A percentile compares a stretch with the other conserved stretches of the same genome.
Evolutionary conservation across 2,888 invertebrate genomes (phyloP).

Genomic region (Diadegma fenestrale): DNA sequence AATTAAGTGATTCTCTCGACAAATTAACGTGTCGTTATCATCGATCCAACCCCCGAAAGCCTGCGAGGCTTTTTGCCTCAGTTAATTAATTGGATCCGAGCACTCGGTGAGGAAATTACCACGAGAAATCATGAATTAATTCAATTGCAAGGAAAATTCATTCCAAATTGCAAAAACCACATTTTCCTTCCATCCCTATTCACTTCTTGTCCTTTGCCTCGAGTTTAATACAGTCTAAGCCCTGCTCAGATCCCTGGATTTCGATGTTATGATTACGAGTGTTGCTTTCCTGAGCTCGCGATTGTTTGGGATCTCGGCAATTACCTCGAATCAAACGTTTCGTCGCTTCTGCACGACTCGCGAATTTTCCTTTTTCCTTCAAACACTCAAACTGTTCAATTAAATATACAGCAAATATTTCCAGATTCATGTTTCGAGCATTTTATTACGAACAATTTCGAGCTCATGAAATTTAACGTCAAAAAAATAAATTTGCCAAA

Average conservation of each 20-base stretch:
- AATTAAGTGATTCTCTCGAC: background rate
- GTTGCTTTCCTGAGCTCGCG: conserved; percentile 2
- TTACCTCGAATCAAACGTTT: background rate
- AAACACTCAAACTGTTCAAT: too few species aligned
- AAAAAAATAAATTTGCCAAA: background rate
- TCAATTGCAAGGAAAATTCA: background rate
- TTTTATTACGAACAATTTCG: too few species aligned
- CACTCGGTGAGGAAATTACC: background rate
- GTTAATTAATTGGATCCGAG: background rate
- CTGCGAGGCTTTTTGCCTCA: background rate
- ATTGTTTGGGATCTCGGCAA: background rate
- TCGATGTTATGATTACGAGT: conserved; percentile 5
- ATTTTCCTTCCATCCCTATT: background rate
- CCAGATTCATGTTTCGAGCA: too few species aligned
- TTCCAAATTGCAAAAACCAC: background rate
- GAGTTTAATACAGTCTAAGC: background rate
- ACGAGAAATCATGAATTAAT: background rate
- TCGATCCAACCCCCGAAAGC: background rate
- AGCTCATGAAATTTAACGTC: background rate
- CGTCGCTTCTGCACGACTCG: background rate
- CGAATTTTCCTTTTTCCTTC: background rate
- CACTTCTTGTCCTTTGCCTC: background rate
- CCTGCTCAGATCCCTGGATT: background rate
- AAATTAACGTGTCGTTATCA: background rate
- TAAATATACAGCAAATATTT: too few species aligned